phyloP scores from a whole-genome alignment of 2,888 invertebrate species.

The Synanthedon andrenaeformis region DNA sequence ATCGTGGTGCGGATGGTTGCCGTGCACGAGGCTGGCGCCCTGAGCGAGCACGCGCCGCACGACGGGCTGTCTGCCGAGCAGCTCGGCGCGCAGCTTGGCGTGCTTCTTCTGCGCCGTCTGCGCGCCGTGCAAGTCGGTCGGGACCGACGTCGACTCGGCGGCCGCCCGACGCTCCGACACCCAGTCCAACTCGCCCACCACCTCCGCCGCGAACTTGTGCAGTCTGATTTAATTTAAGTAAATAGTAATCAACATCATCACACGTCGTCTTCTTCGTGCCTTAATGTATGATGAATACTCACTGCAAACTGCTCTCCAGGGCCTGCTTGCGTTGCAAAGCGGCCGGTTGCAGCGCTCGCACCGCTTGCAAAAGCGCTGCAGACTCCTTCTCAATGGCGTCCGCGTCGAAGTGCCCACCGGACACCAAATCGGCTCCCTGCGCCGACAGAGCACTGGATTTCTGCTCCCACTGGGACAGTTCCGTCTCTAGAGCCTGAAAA shows the following conservation, averaged over 20 bases:
- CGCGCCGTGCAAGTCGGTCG: constrained; percentile 91
- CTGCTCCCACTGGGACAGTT: constrained; percentile 85
- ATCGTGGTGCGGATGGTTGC: constrained; percentile 82
- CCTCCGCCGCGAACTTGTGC: constrained; percentile 94
- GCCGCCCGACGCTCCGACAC: constrained; percentile 89
- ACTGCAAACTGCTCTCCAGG: constrained; percentile 72
- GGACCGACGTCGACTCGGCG: constrained; percentile 77
- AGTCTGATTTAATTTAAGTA: too few relatives aligned
- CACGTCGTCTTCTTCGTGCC: too few relatives aligned
- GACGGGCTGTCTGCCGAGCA: constrained; percentile 85
- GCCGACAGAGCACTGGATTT: constrained; percentile 82
- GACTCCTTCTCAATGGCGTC: constrained; percentile 85
- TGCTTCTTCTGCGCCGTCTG: constrained; percentile 95
- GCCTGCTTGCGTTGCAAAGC: constrained; percentile 78
- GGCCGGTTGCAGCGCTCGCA: constrained; percentile 79
- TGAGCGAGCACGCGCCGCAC: constrained; percentile 85
- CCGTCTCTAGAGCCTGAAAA: constrained; percentile 80
- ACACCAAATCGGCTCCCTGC: constrained; percentile 90
- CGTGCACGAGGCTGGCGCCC: constrained; percentile 80
- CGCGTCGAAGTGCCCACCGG: constrained; percentile 95
- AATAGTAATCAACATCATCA: too few relatives aligned
- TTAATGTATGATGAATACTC: too few relatives aligned
- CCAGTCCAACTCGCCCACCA: constrained; percentile 95
- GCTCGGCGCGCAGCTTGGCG: constrained; percentile 91
- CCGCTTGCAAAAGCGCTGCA: constrained; percentile 76